phyloP scores from a whole-genome alignment of 1,140 invertebrate species.

The Rhagoletis pomonella region DNA sequence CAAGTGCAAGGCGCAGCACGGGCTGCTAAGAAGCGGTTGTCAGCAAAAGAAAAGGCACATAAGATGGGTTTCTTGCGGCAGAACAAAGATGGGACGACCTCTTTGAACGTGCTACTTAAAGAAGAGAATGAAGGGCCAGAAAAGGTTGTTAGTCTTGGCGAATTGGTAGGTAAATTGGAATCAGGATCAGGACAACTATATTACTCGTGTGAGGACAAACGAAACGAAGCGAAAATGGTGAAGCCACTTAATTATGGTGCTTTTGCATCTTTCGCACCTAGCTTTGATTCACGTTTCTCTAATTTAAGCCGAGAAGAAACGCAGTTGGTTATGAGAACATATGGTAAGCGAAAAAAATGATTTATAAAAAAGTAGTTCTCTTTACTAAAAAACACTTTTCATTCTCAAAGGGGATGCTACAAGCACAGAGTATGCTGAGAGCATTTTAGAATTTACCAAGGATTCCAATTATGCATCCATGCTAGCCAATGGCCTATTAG shows the following conservation, averaged over 20 bases:
- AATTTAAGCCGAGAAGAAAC: constrained; percentile 95
- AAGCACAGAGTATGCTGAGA: constrained; percentile 91
- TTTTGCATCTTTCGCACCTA: constrained; percentile 95
- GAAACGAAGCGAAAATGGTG: constrained; percentile 91
- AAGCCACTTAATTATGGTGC: constrained; percentile 95
- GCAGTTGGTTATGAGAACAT: constrained; percentile 92
- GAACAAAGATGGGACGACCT: constrained; percentile 88
- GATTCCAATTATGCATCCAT: constrained; percentile 87
- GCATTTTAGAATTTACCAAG: constrained; percentile 87
- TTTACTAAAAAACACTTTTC: background rate
- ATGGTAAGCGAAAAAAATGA: constrained; percentile 77
- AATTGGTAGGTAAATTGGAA: constrained; percentile 86
- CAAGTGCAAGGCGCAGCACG: constrained; percentile 75
- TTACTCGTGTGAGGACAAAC: constrained; percentile 88
- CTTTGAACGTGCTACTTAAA: constrained; percentile 84
- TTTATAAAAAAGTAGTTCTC: background rate
- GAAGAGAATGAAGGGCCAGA: constrained; percentile 85
- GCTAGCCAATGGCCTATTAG: constrained; percentile 89
- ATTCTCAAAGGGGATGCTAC: constrained; percentile 79
- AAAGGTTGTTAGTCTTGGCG: constrained; percentile 88
- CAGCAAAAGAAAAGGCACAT: constrained; percentile 75
- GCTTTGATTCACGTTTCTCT: constrained; percentile 95
- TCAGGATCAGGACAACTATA: constrained; percentile 84
- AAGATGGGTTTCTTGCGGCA: constrained; percentile 89
- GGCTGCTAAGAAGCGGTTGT: constrained; percentile 67